These are phyloP conservation scores for Diuraphis noxia DNA, from an alignment of 1,140 invertebrate genomes.

Conservation along the genomic window DNA sequence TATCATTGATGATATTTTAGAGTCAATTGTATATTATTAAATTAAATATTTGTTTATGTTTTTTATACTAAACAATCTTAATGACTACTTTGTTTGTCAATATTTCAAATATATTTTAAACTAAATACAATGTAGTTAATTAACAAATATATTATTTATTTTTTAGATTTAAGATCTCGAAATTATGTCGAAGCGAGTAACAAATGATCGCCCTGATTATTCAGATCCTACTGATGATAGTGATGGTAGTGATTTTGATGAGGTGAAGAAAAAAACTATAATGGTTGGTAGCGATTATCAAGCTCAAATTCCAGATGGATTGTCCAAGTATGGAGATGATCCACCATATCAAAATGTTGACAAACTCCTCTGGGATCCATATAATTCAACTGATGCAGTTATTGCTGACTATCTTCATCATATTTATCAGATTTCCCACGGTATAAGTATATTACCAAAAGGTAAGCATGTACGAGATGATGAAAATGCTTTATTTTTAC, in stretches of 20 bases:
- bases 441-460: slow-evolving; percentile 69
- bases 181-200: slow-evolving; percentile 35
- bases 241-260: slow-evolving; percentile 45
- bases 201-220: slow-evolving; percentile 41
- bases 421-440: slow-evolving; percentile 67
- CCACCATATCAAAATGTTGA: slow-evolving; percentile 96
- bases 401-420: slow-evolving; percentile 81
- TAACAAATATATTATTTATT: neutral
- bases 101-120: neutral
- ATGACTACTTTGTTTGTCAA: neutral
- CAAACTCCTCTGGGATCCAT: slow-evolving; percentile 90
- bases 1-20: neutral
- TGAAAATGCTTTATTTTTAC: slow-evolving; percentile 88
- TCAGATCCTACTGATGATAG: slow-evolving; percentile 46
- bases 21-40: neutral
- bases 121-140: neutral
- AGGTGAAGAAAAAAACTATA: slow-evolving; percentile 69
- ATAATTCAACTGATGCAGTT: slow-evolving; percentile 71
- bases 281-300: slow-evolving; percentile 96
- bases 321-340: slow-evolving; percentile 85
- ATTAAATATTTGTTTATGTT: neutral
- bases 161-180: neutral
- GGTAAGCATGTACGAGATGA: slow-evolving; percentile 88
- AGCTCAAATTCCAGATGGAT: slow-evolving; percentile 87
- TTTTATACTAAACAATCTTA: too few species aligned